These are phyloP conservation scores for Sturnira hondurensis DNA, from an alignment of 2,113 vertebrate genomes.

Conservation along the genomic window DNA sequence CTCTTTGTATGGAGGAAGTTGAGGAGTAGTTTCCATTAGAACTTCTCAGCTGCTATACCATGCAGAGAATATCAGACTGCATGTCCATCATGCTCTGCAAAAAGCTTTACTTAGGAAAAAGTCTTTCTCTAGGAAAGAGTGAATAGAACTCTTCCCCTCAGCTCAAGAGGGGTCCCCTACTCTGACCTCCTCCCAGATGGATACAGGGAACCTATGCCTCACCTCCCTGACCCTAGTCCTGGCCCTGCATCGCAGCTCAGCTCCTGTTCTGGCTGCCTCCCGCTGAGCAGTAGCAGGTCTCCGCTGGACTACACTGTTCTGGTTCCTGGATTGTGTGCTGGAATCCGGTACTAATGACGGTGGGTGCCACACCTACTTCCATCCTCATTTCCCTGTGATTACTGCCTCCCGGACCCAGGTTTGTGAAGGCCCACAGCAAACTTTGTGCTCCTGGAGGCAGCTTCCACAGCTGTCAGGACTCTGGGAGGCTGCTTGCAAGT, in stretches of 20 bases:
- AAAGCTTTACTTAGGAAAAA: too few relatives aligned
- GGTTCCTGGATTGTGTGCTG: background rate
- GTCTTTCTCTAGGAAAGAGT: background rate
- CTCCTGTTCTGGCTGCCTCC: background rate
- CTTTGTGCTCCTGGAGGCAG: too few relatives aligned
- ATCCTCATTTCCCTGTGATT: background rate
- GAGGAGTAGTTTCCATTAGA: background rate
- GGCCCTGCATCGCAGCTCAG: background rate
- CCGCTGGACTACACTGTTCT: accelerated
- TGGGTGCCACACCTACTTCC: too few relatives aligned
- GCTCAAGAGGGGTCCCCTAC: background rate
- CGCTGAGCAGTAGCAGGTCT: background rate
- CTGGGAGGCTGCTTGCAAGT: background rate
- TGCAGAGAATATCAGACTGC: background rate
- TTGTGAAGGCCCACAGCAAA: background rate
- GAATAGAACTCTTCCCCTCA: background rate
- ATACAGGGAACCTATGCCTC: background rate
- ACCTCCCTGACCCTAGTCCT: background rate
- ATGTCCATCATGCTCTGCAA: background rate
- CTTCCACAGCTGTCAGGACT: background rate
- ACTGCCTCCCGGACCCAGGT: background rate
- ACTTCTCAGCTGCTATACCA: background rate
- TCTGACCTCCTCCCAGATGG: background rate
- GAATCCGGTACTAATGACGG: background rate
- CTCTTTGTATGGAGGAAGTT: background rate